Base-by-base conservation (phyloP, 2,113 vertebrate species). In the Lagenorhynchus albirostris region DNA sequence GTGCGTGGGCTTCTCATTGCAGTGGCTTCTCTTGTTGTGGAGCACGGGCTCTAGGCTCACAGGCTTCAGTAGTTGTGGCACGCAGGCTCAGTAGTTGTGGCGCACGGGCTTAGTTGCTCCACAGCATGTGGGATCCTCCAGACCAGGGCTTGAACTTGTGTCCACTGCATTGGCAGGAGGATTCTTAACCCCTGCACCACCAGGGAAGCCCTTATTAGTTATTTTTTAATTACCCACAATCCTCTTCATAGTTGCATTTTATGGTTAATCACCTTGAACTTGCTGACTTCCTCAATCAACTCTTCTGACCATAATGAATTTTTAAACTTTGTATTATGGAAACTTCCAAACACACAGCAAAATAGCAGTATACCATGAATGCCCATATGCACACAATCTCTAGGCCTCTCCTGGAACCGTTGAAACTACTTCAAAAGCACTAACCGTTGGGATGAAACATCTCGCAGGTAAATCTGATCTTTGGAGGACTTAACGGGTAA, bases 391-490 rank as follows among this genome's bases (percentile, higher is more conserved):
- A 7, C 0, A 0, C 17, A 5, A 3, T 33, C 88, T 1, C 8
- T 25, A 20, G 76, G 47, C 8, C 44, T 14, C 33, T 58, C 67
- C 73, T 2, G 3, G 12, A n/a, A 55, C n/a, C 31, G 31, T 1
- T 1, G 5, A n/a, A n/a, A 8, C 23, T 4, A 21, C 33, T 4
- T 44, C 50, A 44, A 36, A 8, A 36, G 81, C 65, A 99, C 99
- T 99, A 97, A 99, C 99, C 99, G 98, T 99, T 99, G 4, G 99
- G 99, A 97, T 99, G 99, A 96, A 99, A 99, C 99, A 99, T 99
- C 98, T 99, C 99, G 0, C 99, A 99, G 9, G 99, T 99, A 98
- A 99, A 99, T 88, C 99, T 99, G 99, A 99, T 99, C 99, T 99
- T 99, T 0, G 99, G 99, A 88, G 99, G 99, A 79, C 99, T 99